A percentile compares a stretch with the other conserved stretches of the same genome.
phyloP scores from a whole-genome alignment of 2,888 invertebrate genomes.

The Crepidodera aurea region DNA sequence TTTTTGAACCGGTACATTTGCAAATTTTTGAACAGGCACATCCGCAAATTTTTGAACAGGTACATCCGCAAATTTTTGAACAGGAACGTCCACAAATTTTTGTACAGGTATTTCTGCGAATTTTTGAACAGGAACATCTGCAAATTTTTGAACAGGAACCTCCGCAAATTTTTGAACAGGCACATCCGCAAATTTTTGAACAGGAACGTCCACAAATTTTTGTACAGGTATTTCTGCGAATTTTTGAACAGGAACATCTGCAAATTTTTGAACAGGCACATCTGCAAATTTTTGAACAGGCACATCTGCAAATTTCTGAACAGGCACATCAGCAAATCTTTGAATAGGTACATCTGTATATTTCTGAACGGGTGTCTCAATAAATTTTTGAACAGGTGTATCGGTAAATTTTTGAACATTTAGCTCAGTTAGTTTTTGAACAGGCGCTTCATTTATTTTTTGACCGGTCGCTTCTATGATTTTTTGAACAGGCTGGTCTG shows the following conservation, averaged over 20 bases:
- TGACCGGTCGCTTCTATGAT: neutral
- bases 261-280: neutral
- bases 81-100: neutral
- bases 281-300: neutral
- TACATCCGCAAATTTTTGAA: neutral
- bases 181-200: neutral
- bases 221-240: neutral
- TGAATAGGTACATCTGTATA: neutral
- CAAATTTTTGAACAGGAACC: neutral
- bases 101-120: neutral
- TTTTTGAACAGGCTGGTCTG: neutral
- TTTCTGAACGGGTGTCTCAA: neutral
- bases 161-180: neutral
- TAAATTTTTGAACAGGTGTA: neutral
- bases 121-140: neutral
- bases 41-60: neutral
- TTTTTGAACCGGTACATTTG: neutral
- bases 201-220: neutral
- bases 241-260: neutral
- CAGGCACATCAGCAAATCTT: neutral
- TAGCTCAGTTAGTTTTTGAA: neutral
- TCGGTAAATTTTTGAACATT: neutral
- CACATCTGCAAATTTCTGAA: neutral
- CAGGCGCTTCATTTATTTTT: neutral
- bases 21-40: neutral